Evolutionary conservation across 1,140 invertebrate species (phyloP), one percentile per base, ranked within the genome.

Genomic region (Trichonephila inaurata): DNA sequence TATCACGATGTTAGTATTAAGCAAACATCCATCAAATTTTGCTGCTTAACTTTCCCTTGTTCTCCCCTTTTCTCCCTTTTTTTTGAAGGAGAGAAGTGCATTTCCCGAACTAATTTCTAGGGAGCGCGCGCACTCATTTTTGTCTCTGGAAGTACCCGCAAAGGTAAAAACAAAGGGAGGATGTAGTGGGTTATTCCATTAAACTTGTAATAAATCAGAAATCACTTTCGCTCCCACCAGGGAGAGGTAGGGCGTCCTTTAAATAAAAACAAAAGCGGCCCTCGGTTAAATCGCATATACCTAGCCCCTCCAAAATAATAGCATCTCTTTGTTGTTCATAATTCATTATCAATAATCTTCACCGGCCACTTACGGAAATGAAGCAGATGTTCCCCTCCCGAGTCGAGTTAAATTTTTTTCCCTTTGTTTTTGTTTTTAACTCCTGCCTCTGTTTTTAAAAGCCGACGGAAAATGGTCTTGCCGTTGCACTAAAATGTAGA

Each of bases 321-420:
- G 82, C 91, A 92, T 92, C 91, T 89, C 89, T 24, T 69, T 90
- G 44, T 88, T 93, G 92, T 93, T 93, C 92, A 93, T 93, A 88
- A 93, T 93, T 93, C 92, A 93, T 93, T 93, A 88, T 93, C 86
- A 93, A 93, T 93, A 93, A 93, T 93, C 92, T 89, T 93, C 92
- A 89, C 83, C 58, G 91, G 62, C 91, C 83, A 92, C 92, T 93
- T 89, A 93, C 86, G 92, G 83, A 93, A 93, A 93, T 93, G 92
- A 93, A 93, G 85, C 92, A 93, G 85, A 81, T 93, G 92, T 64
- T 81, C 24, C 58, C 19, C 62, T 58, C 81, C 81, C 40, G 77
- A 85, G 58, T 85, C 64, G 40, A 64, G 33, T 85, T 66, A 28
- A 72, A 72, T 77, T 33, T 77, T 77, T 77, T 77, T 62, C 33